Conservation (phyloP, 2,797 vertebrate genomes). For the Heliangelus exortis region DNA sequence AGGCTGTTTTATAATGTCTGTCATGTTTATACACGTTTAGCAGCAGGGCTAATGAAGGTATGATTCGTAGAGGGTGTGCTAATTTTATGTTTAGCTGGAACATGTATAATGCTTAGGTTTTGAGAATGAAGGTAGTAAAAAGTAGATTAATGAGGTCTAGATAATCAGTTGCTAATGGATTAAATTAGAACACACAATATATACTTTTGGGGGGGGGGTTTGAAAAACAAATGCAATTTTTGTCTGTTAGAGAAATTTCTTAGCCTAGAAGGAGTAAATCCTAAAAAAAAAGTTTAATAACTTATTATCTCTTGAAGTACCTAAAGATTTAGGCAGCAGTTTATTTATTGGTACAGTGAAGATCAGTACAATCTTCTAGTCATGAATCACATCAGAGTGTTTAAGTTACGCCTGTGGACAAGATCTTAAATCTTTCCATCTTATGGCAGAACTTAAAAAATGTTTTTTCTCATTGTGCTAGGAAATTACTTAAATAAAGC, state of each 20-base stretch:
- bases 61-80: conserved; percentile 46
- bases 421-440: conserved; percentile 43
- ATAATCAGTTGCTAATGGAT: conserved; percentile 39
- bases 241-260: conserved; percentile 36
- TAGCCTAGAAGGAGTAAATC: conserved; percentile 34
- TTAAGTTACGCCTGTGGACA: conserved; percentile 26
- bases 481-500: conserved; percentile 25
- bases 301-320: conserved; percentile 27
- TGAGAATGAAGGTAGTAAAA: conserved; percentile 48
- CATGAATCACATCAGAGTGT: conserved; percentile 8
- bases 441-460: conserved; percentile 12
- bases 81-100: conserved; percentile 60
- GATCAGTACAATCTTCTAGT: background rate
- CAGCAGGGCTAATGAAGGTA: conserved; percentile 43
- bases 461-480: conserved; percentile 11
- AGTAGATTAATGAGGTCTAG: conserved; percentile 32
- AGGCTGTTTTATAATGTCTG: conserved; percentile 49
- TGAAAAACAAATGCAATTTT: background rate
- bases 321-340: background rate
- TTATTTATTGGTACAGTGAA: conserved; percentile 5
- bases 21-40: conserved; percentile 75
- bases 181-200: background rate
- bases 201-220: no score
- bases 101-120: conserved; percentile 34
- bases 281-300: background rate